Base-by-base conservation (phyloP, 2,888 invertebrate species). In the Yponomeuta evonymella region DNA sequence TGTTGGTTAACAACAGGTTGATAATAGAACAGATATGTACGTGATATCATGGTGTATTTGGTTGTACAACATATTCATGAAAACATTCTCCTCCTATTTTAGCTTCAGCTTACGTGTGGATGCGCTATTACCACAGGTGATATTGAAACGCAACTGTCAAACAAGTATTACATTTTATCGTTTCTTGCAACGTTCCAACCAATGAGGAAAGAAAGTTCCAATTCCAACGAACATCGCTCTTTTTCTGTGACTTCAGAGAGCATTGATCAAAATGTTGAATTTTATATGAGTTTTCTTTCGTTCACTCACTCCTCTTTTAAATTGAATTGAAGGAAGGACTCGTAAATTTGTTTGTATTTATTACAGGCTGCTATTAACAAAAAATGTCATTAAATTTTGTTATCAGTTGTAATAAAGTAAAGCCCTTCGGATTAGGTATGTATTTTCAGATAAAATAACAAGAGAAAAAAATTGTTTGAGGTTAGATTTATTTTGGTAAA, bases 391-490 rank as follows among this genome's bases (percentile, higher is more conserved):
- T 68, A 12, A 68, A 51, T 33, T 51, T 29, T 23, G 5, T 68
- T 30, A n/a, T 68, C 15, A 68, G 43, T 10, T 68, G 68, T n/a
- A 48, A 48, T 29, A 48, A 68, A 48, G 11, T 29, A 10, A 48
- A 48, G 11, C 23, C 68, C 43, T n/a, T 68, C 12, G 58, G n/a
- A 2, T 30, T 63, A 58, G 69, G 69, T 70, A 36, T 30, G 63
- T 29, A 48, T 48, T 10, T 51, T 48, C 68, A 29, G 43, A 36
- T 33, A n/a, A 0, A 33, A 30, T n/a, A 29, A 29, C 29, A 64
- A 2, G 29, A 64, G 0, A 29, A 64, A 2, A 23, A 64, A n/a
- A 71, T 62, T 65, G 70, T 74, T 72, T 62, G 63, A 73, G 70
- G 69, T 73, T n/a, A 48, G 23, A 48, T 43, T 63, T 58, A 5